phyloP scores from a whole-genome alignment of 2,797 vertebrate genomes.

The Neopelma chrysocephalum region DNA sequence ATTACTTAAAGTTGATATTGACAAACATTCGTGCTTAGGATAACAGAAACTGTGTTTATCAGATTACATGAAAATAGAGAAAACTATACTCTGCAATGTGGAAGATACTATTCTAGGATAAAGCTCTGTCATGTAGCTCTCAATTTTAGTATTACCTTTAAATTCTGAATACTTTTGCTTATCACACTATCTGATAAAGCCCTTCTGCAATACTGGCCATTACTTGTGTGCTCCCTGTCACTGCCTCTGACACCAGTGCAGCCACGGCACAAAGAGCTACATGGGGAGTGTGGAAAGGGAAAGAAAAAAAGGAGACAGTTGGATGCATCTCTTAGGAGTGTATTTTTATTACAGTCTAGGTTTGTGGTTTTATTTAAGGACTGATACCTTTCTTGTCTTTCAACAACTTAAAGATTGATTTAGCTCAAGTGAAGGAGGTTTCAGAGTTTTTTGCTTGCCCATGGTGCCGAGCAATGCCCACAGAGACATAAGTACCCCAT shows the following conservation, averaged over 20 bases:
- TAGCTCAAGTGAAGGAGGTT: not conserved
- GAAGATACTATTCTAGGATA: not conserved
- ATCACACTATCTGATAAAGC: not conserved
- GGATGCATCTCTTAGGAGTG: not conserved
- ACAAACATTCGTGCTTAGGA: constrained; percentile 14
- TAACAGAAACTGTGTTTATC: constrained; percentile 33
- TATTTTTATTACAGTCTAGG: not conserved
- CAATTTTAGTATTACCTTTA: not conserved
- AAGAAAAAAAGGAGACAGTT: not conserved
- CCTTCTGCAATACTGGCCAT: not conserved
- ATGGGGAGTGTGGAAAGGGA: not conserved
- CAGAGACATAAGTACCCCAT: not conserved
- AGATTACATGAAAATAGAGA: not conserved
- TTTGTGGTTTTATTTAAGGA: not conserved
- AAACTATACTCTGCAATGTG: not conserved
- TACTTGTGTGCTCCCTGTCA: not conserved
- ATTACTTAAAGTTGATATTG: constrained; percentile 27
- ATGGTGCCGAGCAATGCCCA: not conserved
- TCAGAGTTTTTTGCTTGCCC: not conserved
- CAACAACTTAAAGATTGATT: not conserved
- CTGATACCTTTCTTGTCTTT: not conserved
- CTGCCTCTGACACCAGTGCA: not conserved
- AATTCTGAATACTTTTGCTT: not conserved
- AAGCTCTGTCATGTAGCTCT: not conserved
- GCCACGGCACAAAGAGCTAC: not conserved